Evolutionary conservation across 2,113 vertebrate genomes (phyloP).

Genomic region (Clarias gariepinus): DNA sequence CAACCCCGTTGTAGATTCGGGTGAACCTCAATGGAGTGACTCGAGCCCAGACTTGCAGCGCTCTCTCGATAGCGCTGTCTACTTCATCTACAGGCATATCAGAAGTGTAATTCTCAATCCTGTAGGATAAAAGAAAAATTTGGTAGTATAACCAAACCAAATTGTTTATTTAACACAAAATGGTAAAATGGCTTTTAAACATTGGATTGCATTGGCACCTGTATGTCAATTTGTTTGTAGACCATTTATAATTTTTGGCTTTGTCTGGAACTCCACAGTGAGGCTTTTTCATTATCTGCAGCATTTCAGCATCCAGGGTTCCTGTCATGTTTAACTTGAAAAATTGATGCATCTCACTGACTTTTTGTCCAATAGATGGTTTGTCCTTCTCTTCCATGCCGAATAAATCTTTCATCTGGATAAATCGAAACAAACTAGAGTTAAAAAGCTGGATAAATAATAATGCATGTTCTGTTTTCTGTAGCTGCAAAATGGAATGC

Average conservation of each 20-base stretch:
- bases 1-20: slow-evolving; percentile 62
- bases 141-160: background rate
- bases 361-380: background rate
- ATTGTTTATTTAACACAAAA: background rate
- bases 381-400: no score
- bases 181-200: no score
- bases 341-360: slow-evolving; percentile 78
- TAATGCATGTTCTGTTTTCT: background rate
- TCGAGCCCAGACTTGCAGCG: slow-evolving; percentile 81
- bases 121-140: slow-evolving; percentile 58
- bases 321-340: slow-evolving; percentile 77
- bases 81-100: slow-evolving; percentile 73
- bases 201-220: slow-evolving; percentile 66
- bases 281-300: slow-evolving; percentile 77
- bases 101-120: slow-evolving; percentile 82
- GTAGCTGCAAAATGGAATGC: no score
- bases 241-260: slow-evolving; percentile 66
- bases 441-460: no score
- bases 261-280: slow-evolving; percentile 80
- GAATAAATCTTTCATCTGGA: no score
- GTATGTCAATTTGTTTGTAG: slow-evolving; percentile 77
- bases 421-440: background rate
- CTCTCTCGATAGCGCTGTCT: slow-evolving; percentile 72
- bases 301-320: slow-evolving; percentile 66
- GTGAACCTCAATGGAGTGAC: slow-evolving; percentile 81